Base-by-base conservation (phyloP, 2,888 invertebrate species). In the Stenoptilia bipunctidactyla region DNA sequence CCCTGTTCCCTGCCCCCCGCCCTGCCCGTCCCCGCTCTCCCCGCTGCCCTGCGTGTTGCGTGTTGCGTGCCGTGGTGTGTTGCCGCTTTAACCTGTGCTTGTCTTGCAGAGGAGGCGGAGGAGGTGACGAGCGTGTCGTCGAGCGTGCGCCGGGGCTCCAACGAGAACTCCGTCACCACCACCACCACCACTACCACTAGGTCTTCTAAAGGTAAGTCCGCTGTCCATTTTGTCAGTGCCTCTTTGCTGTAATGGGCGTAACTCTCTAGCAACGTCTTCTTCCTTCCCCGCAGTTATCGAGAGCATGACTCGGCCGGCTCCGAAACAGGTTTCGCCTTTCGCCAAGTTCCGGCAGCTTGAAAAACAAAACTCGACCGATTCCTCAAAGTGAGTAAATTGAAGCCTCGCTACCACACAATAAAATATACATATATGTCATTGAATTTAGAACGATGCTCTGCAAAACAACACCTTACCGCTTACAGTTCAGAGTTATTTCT, bases 321-420 rank as follows among this genome's bases (percentile, higher is more conserved):
- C 71, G 69, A 92, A 89, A 71, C 90, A 91, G 53, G 87, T 91
- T 65, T 94, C 94, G 58, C 93, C 95, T 49, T 94, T 95, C 82
- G 91, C 93, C 66, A 95, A 94, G 86, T 95, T 95, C 86, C 91
- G 92, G 72, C 94, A 95, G 85, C 88, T 95, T 75, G 95, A 95
- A 76, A 91, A 91, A 69, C 93, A 94, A 82, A 92, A 91, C 74
- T 92, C 93, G 58, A 87, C 87, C 62, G 88, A 89, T 66, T 87
- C 88, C 60, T 91, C 92, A 75, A 92, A 92, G 94, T 94, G 86
- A 89, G 86, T 71, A 40, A n/a, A n/a, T 15, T 37, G n/a, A 38
- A n/a, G n/a, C 27, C 13, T 36, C 15, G 9, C 36, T 13, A 34
- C 25, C 42, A 38, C 20, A 38, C 30, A 30, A 12, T 3, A 30